A percentile compares a stretch with the other conserved stretches of the same genome.
Conservation (phyloP, 1,140 invertebrate genomes). For the Penaeus japonicus region DNA sequence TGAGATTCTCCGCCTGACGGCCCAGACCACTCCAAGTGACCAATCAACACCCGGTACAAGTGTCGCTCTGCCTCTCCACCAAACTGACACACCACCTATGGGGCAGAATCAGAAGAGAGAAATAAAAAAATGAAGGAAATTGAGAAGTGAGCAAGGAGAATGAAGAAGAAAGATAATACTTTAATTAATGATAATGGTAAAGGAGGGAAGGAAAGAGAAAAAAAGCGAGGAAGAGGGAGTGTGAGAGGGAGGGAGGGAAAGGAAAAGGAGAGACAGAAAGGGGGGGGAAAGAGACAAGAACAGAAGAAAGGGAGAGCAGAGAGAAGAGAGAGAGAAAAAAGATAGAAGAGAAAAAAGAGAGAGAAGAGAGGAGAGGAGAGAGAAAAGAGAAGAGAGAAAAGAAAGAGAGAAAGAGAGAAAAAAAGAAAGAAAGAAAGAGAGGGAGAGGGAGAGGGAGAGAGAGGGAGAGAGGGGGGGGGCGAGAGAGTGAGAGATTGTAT, state of each 20-base stretch:
- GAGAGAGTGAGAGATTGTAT: too few species aligned
- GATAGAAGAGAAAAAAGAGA: not conserved
- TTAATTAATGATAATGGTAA: not conserved
- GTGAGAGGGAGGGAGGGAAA: too few species aligned
- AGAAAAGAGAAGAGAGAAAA: not conserved
- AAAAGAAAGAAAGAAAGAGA: not conserved
- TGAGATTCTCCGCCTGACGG: slow-evolving; percentile 31
- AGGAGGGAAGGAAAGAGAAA: not conserved
- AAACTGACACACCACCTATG: slow-evolving; percentile 52
- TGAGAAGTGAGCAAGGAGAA: not conserved
- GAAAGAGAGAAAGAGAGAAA: not conserved
- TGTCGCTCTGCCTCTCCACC: slow-evolving; percentile 58
- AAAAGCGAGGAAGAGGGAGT: too few species aligned
- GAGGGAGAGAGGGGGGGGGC: not conserved
- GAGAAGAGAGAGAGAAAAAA: not conserved
- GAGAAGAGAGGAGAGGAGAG: not conserved
- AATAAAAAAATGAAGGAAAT: not conserved
- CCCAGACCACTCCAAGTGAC: slow-evolving; percentile 48
- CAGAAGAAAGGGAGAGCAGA: not conserved
- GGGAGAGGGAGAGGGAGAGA: not conserved
- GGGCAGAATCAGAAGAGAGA: not conserved
- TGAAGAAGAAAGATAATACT: not conserved
- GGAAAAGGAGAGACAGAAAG: too few species aligned
- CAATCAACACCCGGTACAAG: slow-evolving; percentile 52
- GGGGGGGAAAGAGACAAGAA: too few species aligned